Base-by-base conservation (phyloP, 2,797 vertebrate genomes). In the Artibeus jamaicensis region DNA sequence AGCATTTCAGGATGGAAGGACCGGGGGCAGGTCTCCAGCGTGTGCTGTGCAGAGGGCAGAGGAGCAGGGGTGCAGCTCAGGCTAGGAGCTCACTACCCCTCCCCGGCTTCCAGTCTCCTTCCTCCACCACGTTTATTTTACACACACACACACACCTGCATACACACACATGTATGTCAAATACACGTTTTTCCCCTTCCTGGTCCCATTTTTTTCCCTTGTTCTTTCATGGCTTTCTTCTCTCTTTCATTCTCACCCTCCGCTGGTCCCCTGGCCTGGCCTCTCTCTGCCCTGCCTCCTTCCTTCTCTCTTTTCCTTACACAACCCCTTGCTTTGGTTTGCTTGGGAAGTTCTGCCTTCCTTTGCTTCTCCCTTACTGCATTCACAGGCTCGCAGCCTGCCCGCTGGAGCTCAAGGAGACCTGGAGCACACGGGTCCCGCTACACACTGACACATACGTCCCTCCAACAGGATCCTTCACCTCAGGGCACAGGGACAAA, bases 41-140 rank as follows among this genome's bases (percentile, higher is more conserved):
- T 46, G 34, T 34, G 70, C 84, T 39, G 42, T 7, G 32, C 39
- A 34, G 32, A 48, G 5, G 0, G 4, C 9, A 42, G 9, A 7
- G 21, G 53, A 0, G 12, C 0, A 14, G 32, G 19, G 8, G 4
- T 8, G 12, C 44, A 50, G 10, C 24, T 15, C 44, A 0, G 16
- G n/a, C 5, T 4, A 21, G 10, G n/a, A 32, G 42, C 22, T 73
- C 14, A 19, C 6, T 65, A 9, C 16, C 16, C 9, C 9, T 62
- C 26, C 86, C 3, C 34, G 4, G 4, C n/a, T 18, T 44, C 78
- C 24, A 39, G 6, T 42, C 29, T 39, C 44, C 39, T 83, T 67
- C 68, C 59, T 76, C 18, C 39, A n/a, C 39, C 57, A 22, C 21
- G 19, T 82, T 44, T 82, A 82, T 62, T 65, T 82, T 9, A 34